Evolutionary conservation across 2,888 invertebrate species (phyloP).

Genomic region (Acrobeloides nanus): DNA sequence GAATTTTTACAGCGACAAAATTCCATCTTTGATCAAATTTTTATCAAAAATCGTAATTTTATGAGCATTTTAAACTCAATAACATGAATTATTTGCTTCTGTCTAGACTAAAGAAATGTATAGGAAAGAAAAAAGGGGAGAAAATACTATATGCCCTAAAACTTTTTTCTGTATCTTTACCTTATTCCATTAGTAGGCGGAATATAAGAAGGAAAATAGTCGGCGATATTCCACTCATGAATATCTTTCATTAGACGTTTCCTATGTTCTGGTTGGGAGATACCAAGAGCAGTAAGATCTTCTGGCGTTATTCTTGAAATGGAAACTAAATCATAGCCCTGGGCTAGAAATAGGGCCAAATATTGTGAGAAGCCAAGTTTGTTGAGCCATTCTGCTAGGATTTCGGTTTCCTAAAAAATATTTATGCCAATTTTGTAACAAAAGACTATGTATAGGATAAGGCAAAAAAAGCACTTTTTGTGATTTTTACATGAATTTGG

Average conservation of each 20-base stretch:
- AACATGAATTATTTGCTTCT: background rate
- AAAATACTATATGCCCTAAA: too few species aligned
- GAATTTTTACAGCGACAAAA: too few species aligned
- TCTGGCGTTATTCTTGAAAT: constrained; percentile 98
- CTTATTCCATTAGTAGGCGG: constrained; percentile 24
- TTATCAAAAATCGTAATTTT: too few species aligned
- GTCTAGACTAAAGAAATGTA: background rate
- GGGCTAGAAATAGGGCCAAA: constrained; percentile 80
- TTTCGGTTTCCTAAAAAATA: constrained; percentile 71
- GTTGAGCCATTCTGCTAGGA: constrained; percentile 83
- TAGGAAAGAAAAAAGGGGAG: background rate
- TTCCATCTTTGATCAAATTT: too few species aligned
- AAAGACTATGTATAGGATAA: background rate
- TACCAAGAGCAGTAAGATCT: constrained; percentile 67
- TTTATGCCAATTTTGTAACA: constrained; percentile 3
- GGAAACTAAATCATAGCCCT: constrained; percentile 94
- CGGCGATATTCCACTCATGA: constrained; percentile 58
- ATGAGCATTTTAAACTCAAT: too few species aligned
- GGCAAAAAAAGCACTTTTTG: too few species aligned
- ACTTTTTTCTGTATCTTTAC: too few species aligned
- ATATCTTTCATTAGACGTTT: constrained; percentile 77
- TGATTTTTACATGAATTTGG: too few species aligned
- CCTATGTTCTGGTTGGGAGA: constrained; percentile 92
- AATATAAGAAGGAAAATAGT: constrained; percentile 32
- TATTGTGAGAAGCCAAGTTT: constrained; percentile 91